These are phyloP conservation scores for Philereme transversata DNA, from an alignment of 2,888 invertebrate genomes.

Conservation along the genomic window DNA sequence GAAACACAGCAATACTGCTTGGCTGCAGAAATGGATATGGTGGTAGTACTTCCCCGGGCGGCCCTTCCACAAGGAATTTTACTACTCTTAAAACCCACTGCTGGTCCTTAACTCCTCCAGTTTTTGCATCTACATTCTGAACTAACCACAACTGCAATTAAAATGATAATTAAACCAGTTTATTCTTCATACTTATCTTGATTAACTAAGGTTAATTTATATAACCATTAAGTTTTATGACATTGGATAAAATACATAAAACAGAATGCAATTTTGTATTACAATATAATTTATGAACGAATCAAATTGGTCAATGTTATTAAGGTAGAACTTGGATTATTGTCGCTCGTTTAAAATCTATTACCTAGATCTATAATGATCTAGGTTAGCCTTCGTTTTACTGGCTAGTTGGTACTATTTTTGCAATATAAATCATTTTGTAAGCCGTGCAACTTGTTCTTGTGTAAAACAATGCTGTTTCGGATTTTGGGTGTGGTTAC, in stretches of 20 bases:
- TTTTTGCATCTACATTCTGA: no score
- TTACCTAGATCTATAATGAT: slow-evolving; percentile 12
- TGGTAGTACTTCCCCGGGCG: no score
- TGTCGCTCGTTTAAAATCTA: slow-evolving; percentile 11
- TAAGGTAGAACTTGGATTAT: slow-evolving; percentile 6
- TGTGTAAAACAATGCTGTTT: no score
- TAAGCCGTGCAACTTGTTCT: background rate
- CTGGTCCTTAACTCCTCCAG: no score
- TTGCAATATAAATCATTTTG: background rate
- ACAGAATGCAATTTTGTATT: slow-evolving; percentile 12
- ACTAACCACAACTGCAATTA: no score
- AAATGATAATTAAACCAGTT: no score
- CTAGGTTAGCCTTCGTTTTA: slow-evolving; percentile 3
- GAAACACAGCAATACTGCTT: no score
- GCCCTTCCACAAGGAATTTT: no score
- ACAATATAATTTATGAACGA: background rate
- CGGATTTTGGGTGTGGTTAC: no score
- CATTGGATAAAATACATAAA: background rate
- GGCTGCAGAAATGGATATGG: no score
- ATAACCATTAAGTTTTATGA: background rate
- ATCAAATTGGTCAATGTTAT: slow-evolving; percentile 3
- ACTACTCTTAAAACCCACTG: no score
- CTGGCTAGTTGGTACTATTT: background rate
- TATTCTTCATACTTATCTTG: no score
- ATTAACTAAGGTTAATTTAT: background rate